These are phyloP conservation scores for Leptarthrus brevirostris DNA, from an alignment of 2,888 invertebrate species.

Conservation along the genomic window DNA sequence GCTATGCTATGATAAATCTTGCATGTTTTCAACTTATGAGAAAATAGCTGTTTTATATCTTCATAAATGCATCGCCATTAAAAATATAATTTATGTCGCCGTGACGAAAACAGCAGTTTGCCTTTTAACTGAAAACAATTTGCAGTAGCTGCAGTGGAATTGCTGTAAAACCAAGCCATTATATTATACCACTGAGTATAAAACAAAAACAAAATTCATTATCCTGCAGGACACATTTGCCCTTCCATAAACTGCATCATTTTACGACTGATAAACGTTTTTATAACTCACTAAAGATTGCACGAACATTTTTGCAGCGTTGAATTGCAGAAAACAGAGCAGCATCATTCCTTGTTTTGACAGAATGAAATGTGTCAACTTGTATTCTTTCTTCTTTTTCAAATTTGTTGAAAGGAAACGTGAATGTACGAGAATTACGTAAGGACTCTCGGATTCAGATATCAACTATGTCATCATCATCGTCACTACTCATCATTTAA, in stretches of 20 bases:
- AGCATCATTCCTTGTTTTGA: too few relatives aligned
- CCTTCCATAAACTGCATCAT: constrained; percentile 8
- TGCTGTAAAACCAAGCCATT: neutral
- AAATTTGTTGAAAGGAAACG: too few relatives aligned
- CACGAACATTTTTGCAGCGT: neutral
- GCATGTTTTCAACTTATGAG: too few relatives aligned
- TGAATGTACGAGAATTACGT: too few relatives aligned
- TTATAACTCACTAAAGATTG: neutral
- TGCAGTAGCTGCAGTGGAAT: neutral
- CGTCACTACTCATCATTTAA: neutral
- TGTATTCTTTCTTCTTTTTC: neutral
- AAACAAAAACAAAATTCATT: neutral
- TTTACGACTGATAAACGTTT: neutral
- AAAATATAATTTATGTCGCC: neutral
- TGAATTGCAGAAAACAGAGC: neutral
- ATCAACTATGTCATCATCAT: too few relatives aligned
- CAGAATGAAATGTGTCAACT: neutral
- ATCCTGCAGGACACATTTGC: neutral
- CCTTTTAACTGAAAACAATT: neutral
- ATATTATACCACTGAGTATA: too few relatives aligned
- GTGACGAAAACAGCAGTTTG: neutral
- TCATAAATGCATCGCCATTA: neutral
- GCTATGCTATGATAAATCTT: too few relatives aligned
- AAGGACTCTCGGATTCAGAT: too few relatives aligned
- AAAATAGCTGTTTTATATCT: neutral